Evolutionary conservation across 1,140 invertebrate species (phyloP).

Genomic region (Formica selysi): DNA sequence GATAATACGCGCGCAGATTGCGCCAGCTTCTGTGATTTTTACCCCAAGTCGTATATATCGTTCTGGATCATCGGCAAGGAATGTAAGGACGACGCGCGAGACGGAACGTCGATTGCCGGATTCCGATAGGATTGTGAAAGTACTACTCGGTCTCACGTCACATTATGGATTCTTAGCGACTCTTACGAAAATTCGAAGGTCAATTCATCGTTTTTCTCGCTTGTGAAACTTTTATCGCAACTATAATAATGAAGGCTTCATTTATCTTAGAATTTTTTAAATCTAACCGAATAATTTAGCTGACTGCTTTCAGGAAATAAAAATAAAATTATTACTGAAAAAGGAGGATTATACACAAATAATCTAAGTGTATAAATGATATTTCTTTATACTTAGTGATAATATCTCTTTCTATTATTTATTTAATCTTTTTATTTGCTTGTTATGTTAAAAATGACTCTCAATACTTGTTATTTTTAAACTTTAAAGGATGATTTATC

Average conservation of each 20-base stretch:
- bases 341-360: background rate
- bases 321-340: background rate
- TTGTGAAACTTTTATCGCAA: conserved; percentile 40
- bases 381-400: too few relatives aligned
- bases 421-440: background rate
- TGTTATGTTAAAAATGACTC: background rate
- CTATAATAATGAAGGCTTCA: background rate
- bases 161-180: conserved; percentile 45
- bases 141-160: conserved; percentile 22
- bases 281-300: background rate
- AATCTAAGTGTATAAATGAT: background rate
- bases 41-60: conserved; percentile 45
- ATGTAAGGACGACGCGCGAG: conserved; percentile 79
- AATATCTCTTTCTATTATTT: conserved; percentile 2
- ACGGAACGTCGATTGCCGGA: conserved; percentile 74
- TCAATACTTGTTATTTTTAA: background rate
- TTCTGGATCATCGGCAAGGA: conserved; percentile 80
- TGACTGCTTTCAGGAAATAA: background rate
- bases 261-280: background rate
- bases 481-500: conserved; percentile 26
- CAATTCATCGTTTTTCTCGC: background rate
- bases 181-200: conserved; percentile 54
- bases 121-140: conserved; percentile 70
- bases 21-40: conserved; percentile 28
- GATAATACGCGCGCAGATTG: conserved; percentile 49